These are phyloP conservation scores for Oceanites oceanicus DNA, from an alignment of 2,113 vertebrate species.

Conservation along the genomic window DNA sequence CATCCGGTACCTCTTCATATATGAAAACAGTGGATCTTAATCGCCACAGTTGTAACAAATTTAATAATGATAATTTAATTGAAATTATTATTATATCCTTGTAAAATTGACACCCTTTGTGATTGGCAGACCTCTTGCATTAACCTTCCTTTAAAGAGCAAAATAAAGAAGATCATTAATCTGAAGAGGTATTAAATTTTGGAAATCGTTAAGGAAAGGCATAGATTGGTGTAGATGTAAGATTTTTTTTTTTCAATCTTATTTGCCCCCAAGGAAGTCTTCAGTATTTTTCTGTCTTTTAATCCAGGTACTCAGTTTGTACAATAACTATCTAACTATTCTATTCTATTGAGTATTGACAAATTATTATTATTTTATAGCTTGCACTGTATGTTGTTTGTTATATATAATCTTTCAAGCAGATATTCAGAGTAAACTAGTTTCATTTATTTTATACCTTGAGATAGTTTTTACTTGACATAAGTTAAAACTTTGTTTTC, in stretches of 20 bases:
- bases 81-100: neutral
- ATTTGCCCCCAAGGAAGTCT: neutral
- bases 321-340: neutral
- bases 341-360: neutral
- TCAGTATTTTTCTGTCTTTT: neutral
- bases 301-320: neutral
- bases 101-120: neutral
- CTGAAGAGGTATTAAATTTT: neutral
- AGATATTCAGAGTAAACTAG: neutral
- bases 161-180: neutral
- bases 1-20: neutral
- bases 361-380: neutral
- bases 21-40: neutral
- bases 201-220: neutral
- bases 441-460: neutral
- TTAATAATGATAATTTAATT: neutral
- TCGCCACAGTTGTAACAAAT: neutral
- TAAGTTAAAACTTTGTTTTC: neutral
- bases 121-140: neutral
- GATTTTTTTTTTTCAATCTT: neutral
- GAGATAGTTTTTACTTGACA: neutral
- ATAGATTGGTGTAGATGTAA: neutral
- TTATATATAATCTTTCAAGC: neutral
- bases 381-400: neutral
- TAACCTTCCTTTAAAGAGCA: neutral